Conservation (phyloP, 1,140 invertebrate genomes). For the Penaeus vannamei region DNA sequence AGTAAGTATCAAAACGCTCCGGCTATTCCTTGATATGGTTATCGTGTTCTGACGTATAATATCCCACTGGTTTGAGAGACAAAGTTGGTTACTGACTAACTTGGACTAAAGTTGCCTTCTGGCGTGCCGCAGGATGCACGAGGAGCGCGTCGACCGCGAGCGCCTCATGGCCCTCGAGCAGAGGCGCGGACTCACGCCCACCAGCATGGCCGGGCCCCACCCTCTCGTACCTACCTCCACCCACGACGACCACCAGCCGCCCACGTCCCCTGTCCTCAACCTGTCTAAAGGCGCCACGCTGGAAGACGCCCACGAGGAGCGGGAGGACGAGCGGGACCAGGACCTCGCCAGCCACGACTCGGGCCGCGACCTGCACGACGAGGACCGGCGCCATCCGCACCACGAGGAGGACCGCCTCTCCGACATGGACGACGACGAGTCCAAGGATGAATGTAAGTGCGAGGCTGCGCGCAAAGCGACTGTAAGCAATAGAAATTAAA, state of each 20-base stretch:
- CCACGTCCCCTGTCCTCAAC: constrained; percentile 63
- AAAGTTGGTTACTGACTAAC: background rate
- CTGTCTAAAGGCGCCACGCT: constrained; percentile 53
- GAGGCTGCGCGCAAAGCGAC: background rate
- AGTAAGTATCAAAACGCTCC: constrained; percentile 37
- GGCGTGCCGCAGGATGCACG: constrained; percentile 56
- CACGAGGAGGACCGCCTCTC: constrained; percentile 67
- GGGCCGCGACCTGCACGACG: constrained; percentile 60
- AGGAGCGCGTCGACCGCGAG: constrained; percentile 65
- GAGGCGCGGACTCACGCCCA: constrained; percentile 59
- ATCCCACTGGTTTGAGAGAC: background rate
- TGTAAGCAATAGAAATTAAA: too few species aligned
- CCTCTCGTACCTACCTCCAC: constrained; percentile 46
- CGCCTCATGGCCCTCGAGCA: constrained; percentile 61
- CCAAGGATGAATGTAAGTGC: constrained; percentile 70
- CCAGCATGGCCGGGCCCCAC: constrained; percentile 50
- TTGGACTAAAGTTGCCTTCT: background rate
- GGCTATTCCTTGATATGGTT: background rate
- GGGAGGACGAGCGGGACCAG: constrained; percentile 55
- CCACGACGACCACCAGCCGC: constrained; percentile 61
- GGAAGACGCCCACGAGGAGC: constrained; percentile 50
- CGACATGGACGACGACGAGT: constrained; percentile 70
- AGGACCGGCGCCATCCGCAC: constrained; percentile 54
- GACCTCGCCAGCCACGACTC: constrained; percentile 61
- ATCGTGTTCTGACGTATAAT: background rate